Percentiles rank a stretch among this genome's conserved stretches.
These are phyloP conservation scores for Drosophila eohydei DNA, from an alignment of 2,888 invertebrate genomes.

Conservation along the genomic window DNA sequence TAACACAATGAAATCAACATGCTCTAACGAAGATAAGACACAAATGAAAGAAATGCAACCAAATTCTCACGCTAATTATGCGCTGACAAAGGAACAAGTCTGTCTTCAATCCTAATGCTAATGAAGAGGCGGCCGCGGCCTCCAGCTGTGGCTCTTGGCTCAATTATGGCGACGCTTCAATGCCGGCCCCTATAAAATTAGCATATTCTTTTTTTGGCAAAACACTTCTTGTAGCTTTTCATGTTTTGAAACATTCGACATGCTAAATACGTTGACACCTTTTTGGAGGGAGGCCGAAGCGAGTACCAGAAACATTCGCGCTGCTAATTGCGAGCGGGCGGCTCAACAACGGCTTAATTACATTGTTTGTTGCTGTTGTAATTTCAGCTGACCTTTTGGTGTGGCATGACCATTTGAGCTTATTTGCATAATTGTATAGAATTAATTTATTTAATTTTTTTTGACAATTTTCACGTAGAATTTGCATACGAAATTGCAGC, in stretches of 20 bases:
- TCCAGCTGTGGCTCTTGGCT: slow-evolving; percentile 41
- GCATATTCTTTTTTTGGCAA: slow-evolving; percentile 49
- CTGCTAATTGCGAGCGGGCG: slow-evolving; percentile 72
- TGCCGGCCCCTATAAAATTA: slow-evolving; percentile 67
- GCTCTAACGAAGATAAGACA: slow-evolving; percentile 14
- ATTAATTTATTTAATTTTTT: slow-evolving; percentile 63
- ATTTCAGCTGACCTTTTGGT: slow-evolving; percentile 63
- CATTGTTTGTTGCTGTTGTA: slow-evolving; percentile 50
- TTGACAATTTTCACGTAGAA: slow-evolving; percentile 59
- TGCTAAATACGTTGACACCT: slow-evolving; percentile 77
- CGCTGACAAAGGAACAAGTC: slow-evolving; percentile 38
- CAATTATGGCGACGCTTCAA: slow-evolving; percentile 71
- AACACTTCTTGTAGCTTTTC: slow-evolving; percentile 49
- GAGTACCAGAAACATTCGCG: slow-evolving; percentile 44
- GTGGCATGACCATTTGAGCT: slow-evolving; percentile 36
- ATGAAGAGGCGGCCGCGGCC: slow-evolving; percentile 41
- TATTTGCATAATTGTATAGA: slow-evolving; percentile 73
- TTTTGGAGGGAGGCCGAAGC: slow-evolving; percentile 27
- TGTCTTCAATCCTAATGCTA: slow-evolving; percentile 49
- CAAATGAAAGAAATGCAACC: slow-evolving; percentile 51
- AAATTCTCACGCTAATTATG: slow-evolving; percentile 70
- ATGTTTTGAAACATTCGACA: slow-evolving; percentile 58
- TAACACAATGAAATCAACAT: slow-evolving; percentile 23
- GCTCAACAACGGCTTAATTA: slow-evolving; percentile 74
- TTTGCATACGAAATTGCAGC: slow-evolving; percentile 63